Evolutionary conservation across 1,140 invertebrate genomes (phyloP).

Genomic region (Meloidogyne exigua): DNA sequence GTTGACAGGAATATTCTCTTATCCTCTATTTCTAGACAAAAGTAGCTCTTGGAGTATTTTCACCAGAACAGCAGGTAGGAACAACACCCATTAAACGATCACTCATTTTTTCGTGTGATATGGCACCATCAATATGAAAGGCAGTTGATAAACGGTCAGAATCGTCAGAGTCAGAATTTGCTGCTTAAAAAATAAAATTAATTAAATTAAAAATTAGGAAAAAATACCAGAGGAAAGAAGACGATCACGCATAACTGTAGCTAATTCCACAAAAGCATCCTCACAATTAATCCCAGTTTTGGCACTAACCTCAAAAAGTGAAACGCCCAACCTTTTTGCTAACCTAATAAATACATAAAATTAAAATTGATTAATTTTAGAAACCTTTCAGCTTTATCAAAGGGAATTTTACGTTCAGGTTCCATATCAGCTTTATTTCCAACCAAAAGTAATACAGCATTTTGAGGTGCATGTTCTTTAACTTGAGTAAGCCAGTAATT

Average conservation of each 20-base stretch:
- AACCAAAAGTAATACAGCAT: conserved; percentile 59
- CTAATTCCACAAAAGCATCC: conserved; percentile 59
- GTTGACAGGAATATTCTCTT: neutral
- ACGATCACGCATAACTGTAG: conserved; percentile 58
- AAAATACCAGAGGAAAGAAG: conserved; percentile 48
- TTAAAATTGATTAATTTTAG: neutral
- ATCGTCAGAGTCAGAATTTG: conserved; percentile 56
- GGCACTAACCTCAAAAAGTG: conserved; percentile 62
- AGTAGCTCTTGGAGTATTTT: conserved; percentile 51
- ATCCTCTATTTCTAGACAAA: conserved; percentile 47
- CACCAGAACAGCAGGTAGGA: conserved; percentile 44
- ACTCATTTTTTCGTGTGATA: conserved; percentile 54
- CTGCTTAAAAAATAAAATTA: neutral
- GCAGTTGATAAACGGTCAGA: conserved; percentile 59
- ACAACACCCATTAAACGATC: conserved; percentile 8
- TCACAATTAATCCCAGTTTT: conserved; percentile 63
- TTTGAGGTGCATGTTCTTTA: conserved; percentile 58
- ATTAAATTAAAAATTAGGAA: neutral
- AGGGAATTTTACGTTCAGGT: conserved; percentile 57
- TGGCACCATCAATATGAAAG: conserved; percentile 62
- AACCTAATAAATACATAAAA: conserved; percentile 37
- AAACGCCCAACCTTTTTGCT: conserved; percentile 58
- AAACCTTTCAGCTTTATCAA: conserved; percentile 60
- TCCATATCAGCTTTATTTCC: conserved; percentile 63
- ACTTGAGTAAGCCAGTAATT: conserved; percentile 63